Percentiles rank a stretch among this genome's conserved stretches.
Conservation (phyloP, 1,140 invertebrate species). For the Marisa cornuarietis region DNA sequence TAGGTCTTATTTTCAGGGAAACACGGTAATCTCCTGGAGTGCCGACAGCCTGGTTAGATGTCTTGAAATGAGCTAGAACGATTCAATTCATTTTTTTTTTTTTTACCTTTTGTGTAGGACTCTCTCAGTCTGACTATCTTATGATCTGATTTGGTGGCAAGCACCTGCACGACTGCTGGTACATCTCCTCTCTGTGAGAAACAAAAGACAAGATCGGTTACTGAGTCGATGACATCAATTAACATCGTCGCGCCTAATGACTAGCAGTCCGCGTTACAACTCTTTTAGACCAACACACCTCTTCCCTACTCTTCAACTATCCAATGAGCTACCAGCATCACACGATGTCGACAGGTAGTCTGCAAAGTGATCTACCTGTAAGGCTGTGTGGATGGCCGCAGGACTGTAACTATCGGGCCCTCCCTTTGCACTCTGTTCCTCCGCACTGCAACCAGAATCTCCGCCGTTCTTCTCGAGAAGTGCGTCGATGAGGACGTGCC, state of each 20-base stretch:
- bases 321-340: neutral
- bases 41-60: too few relatives aligned
- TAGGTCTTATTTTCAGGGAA: too few relatives aligned
- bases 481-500: conserved; percentile 48
- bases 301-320: too few relatives aligned
- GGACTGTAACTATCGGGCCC: neutral
- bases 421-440: neutral
- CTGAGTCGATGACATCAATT: too few relatives aligned
- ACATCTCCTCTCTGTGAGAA: conserved; percentile 39
- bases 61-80: too few relatives aligned
- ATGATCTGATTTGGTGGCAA: conserved; percentile 37
- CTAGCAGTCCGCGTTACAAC: too few relatives aligned
- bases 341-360: neutral
- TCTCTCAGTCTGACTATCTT: conserved; percentile 43
- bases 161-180: conserved; percentile 39
- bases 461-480: conserved; percentile 33
- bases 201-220: conserved; percentile 12
- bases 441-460: conserved; percentile 23
- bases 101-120: conserved; percentile 50
- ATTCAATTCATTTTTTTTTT: too few relatives aligned
- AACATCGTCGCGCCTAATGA: too few relatives aligned
- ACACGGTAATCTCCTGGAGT: neutral
- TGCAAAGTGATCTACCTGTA: conserved; percentile 37
- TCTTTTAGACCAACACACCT: too few relatives aligned
- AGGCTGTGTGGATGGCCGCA: conserved; percentile 39